Conservation (phyloP, 2,888 invertebrate species). For the Podotricha telesiphe region DNA sequence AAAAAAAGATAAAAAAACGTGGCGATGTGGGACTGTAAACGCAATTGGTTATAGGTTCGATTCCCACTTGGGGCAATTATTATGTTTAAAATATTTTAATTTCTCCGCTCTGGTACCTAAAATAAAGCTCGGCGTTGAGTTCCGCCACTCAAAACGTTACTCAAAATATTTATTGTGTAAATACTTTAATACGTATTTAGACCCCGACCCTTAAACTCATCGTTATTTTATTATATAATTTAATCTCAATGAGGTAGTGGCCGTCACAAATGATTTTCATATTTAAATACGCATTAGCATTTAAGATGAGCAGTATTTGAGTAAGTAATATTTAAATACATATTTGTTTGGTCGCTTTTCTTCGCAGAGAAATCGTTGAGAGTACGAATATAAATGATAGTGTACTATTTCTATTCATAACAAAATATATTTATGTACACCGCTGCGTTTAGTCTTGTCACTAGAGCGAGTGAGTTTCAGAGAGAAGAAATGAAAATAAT, state of each 20-base stretch:
- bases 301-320: conserved; percentile 28
- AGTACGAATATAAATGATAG: conserved; percentile 50
- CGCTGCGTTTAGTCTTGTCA: no score
- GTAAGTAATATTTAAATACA: conserved; percentile 32
- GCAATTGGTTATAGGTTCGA: no score
- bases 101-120: no score
- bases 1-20: no score
- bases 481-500: no score
- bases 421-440: no score
- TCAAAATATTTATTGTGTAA: background rate
- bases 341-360: conserved; percentile 47
- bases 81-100: no score
- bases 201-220: background rate
- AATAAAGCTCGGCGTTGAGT: no score
- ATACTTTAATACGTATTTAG: background rate
- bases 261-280: conserved; percentile 5
- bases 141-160: no score
- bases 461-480: no score
- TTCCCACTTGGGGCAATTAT: no score
- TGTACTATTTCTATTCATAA: background rate
- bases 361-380: conserved; percentile 53
- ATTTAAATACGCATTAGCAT: conserved; percentile 15
- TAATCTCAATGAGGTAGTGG: background rate
- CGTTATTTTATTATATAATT: conserved; percentile 2
- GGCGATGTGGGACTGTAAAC: no score